Percentiles rank a stretch among this genome's conserved stretches.
Conservation (phyloP, 2,797 vertebrate species). For the Sebastes vulpes region DNA sequence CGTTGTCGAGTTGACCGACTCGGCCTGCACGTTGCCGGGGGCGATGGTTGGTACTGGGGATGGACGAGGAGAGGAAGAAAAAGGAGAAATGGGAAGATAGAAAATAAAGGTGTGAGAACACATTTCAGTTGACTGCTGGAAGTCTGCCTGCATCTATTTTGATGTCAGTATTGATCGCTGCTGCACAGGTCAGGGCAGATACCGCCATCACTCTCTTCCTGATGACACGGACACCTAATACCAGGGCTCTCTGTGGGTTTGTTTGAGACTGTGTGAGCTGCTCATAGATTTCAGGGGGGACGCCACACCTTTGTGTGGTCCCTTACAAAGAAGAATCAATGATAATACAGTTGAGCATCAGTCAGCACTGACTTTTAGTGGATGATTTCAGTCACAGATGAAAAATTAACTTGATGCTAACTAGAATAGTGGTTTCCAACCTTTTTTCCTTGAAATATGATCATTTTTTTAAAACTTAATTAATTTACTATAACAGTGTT, state of each 20-base stretch:
- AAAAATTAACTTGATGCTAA: background rate
- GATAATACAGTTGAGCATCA: background rate
- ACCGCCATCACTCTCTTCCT: conserved; percentile 51
- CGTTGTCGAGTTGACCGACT: conserved; percentile 94
- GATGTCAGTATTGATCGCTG: conserved; percentile 68
- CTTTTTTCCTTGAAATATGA: too few species aligned
- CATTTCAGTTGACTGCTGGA: conserved; percentile 22
- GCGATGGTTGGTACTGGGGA: conserved; percentile 94
- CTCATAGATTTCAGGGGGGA: conserved; percentile 45
- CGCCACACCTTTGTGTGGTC: conserved; percentile 16
- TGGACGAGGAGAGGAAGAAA: background rate
- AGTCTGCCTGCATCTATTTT: conserved; percentile 55
- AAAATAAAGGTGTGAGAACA: conserved; percentile 30
- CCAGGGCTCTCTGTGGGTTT: conserved; percentile 28
- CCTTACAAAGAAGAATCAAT: conserved; percentile 8
- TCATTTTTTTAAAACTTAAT: too few species aligned
- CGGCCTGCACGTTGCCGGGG: conserved; percentile 91
- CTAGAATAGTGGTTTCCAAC: background rate
- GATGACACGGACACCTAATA: conserved; percentile 48
- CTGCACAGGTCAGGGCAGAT: conserved; percentile 54
- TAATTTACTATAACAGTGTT: too few species aligned
- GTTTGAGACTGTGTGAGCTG: conserved; percentile 34
- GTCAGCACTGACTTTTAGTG: background rate
- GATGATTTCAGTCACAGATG: background rate
- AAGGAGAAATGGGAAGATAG: background rate